These are phyloP conservation scores for Lycocerus yunnanus DNA, from an alignment of 2,888 invertebrate genomes.

Conservation along the genomic window DNA sequence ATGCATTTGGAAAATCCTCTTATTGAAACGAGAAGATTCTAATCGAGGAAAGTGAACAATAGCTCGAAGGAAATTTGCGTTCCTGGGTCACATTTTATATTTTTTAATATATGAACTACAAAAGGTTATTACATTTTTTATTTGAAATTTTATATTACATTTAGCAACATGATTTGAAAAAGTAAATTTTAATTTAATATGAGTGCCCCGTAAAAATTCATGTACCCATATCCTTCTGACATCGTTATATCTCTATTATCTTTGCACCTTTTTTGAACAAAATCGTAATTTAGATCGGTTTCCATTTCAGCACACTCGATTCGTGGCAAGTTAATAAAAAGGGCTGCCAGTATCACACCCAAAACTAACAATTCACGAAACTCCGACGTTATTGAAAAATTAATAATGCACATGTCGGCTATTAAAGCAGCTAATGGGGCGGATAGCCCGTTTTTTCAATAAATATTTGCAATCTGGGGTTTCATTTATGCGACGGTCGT, in stretches of 20 bases:
- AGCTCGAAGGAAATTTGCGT: neutral
- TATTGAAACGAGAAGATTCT: neutral
- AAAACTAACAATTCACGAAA: conserved; percentile 8
- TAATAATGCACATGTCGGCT: conserved; percentile 4
- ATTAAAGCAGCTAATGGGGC: conserved; percentile 10
- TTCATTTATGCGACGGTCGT: neutral
- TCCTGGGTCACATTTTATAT: neutral
- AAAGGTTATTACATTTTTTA: neutral
- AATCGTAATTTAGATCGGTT: conserved; percentile 12
- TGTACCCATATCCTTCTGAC: conserved; percentile 9
- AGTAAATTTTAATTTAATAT: conserved; percentile 14
- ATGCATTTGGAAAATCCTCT: neutral
- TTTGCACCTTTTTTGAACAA: conserved; percentile 10
- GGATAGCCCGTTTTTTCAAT: conserved; percentile 5
- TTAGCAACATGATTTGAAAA: neutral
- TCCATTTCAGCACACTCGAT: conserved; percentile 4
- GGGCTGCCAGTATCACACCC: neutral
- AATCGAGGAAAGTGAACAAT: neutral
- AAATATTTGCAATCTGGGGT: neutral
- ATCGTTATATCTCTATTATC: conserved; percentile 15
- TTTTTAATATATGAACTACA: neutral
- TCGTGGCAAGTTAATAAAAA: conserved; percentile 4
- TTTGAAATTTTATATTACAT: neutral
- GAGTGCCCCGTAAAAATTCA: conserved; percentile 10
- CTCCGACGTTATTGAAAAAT: conserved; percentile 3